Evolutionary conservation across 2,888 invertebrate species (phyloP).

Genomic region (Opisthograptis luteolata): DNA sequence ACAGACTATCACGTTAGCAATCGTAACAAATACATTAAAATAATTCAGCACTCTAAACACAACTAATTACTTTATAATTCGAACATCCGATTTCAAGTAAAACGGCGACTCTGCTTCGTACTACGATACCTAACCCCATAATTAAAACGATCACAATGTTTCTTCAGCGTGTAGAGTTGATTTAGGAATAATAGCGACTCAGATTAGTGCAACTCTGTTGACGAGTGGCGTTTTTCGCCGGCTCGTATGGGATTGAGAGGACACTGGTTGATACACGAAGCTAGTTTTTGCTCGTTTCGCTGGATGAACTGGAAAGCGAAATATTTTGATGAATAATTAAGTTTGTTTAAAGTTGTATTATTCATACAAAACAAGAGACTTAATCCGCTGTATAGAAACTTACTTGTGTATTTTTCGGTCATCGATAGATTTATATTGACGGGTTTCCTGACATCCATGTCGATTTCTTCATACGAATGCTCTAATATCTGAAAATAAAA

Average conservation of each 20-base stretch:
- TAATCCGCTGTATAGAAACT: no score
- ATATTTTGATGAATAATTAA: neutral
- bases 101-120: conserved; percentile 53
- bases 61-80: conserved; percentile 52
- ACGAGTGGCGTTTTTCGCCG: conserved; percentile 86
- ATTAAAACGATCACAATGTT: conserved; percentile 59
- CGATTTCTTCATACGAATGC: conserved; percentile 89
- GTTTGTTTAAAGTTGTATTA: no score
- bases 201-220: conserved; percentile 77
- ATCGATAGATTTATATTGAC: conserved; percentile 83
- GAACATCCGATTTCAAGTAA: conserved; percentile 49
- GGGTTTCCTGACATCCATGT: conserved; percentile 86
- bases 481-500: conserved; percentile 84
- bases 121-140: conserved; percentile 52
- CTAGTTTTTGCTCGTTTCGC: conserved; percentile 77
- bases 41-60: conserved; percentile 41
- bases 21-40: conserved; percentile 26
- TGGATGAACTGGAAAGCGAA: conserved; percentile 66
- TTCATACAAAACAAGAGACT: no score
- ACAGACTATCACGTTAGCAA: conserved; percentile 54
- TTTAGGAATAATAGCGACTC: conserved; percentile 39
- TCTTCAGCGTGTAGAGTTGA: conserved; percentile 9
- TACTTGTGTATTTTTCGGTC: conserved; percentile 82
- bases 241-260: conserved; percentile 78
- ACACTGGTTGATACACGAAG: conserved; percentile 73